Evolutionary conservation across 2,888 invertebrate genomes (phyloP).

Genomic region (Phlogophora meticulosa): DNA sequence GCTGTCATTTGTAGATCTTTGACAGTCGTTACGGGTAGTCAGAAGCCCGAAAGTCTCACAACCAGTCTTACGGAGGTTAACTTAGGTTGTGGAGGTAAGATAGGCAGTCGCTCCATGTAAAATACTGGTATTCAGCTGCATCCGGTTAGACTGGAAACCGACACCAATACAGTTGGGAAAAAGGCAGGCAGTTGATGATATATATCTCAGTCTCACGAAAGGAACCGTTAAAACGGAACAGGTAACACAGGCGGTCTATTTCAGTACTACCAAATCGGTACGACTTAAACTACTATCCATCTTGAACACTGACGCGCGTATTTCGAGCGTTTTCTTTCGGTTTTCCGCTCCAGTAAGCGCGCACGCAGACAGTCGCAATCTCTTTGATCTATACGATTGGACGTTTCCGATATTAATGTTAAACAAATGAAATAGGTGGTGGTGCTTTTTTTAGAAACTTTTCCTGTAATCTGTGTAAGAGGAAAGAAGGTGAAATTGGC

Average conservation of each 20-base stretch:
- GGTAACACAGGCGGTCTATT: constrained; percentile 19
- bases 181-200: not conserved
- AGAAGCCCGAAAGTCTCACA: too few species aligned
- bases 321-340: constrained; percentile 76
- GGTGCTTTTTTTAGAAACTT: constrained; percentile 41
- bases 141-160: too few species aligned
- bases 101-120: too few species aligned
- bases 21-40: too few species aligned
- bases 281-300: constrained; percentile 46
- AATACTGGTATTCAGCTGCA: too few species aligned
- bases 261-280: constrained; percentile 12
- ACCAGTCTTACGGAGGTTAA: too few species aligned
- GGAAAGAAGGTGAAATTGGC: constrained; percentile 5
- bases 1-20: too few species aligned
- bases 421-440: constrained; percentile 54
- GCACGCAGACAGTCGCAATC: constrained; percentile 60
- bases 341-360: constrained; percentile 73
- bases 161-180: not conserved
- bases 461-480: not conserved
- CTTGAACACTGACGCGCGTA: constrained; percentile 63
- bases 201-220: not conserved
- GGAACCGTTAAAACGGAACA: not conserved
- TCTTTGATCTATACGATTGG: constrained; percentile 77
- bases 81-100: too few species aligned
- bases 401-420: constrained; percentile 63